A percentile compares a stretch with the other conserved stretches of the same genome.
These are phyloP conservation scores for Nasonia oneida DNA, from an alignment of 2,888 invertebrate genomes.

Conservation along the genomic window DNA sequence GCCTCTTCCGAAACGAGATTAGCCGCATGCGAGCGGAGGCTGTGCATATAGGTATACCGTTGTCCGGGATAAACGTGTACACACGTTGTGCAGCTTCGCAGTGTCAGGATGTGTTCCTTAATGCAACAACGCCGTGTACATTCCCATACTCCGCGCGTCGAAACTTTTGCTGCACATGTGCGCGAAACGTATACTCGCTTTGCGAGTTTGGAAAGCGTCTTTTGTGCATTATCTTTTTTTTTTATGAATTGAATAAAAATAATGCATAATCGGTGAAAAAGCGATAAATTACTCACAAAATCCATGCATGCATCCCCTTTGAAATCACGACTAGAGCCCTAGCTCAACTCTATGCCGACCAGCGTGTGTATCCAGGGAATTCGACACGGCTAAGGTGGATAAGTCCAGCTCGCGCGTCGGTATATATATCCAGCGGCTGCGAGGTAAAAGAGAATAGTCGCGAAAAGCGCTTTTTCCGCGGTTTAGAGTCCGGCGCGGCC, in stretches of 20 bases:
- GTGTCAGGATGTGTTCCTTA: conserved; percentile 3
- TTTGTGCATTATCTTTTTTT: too few relatives aligned
- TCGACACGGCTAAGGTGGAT: too few relatives aligned
- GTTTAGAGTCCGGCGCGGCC: conserved; percentile 48
- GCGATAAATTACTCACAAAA: not conserved
- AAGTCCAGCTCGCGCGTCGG: too few relatives aligned
- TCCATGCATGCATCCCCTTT: not conserved
- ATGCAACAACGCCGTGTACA: conserved; percentile 17
- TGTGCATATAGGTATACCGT: not conserved
- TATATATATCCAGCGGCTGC: not conserved
- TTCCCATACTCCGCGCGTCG: not conserved
- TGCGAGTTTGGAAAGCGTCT: not conserved
- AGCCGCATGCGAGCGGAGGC: not conserved
- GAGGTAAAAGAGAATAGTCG: conserved; percentile 51
- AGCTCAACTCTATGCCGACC: not conserved
- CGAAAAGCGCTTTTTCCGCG: conserved; percentile 61
- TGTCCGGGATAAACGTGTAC: not conserved
- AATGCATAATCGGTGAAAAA: not conserved
- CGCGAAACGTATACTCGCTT: not conserved
- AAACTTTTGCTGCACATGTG: conserved; percentile 10
- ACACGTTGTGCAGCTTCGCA: not conserved
- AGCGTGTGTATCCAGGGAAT: not conserved
- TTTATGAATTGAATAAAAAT: not conserved
- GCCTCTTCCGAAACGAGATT: conserved; percentile 43
- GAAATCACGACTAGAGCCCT: not conserved